Evolutionary conservation across 2,888 invertebrate species (phyloP), one percentile per base, ranked within the genome.

Genomic region (Drosophila macrothrix): DNA sequence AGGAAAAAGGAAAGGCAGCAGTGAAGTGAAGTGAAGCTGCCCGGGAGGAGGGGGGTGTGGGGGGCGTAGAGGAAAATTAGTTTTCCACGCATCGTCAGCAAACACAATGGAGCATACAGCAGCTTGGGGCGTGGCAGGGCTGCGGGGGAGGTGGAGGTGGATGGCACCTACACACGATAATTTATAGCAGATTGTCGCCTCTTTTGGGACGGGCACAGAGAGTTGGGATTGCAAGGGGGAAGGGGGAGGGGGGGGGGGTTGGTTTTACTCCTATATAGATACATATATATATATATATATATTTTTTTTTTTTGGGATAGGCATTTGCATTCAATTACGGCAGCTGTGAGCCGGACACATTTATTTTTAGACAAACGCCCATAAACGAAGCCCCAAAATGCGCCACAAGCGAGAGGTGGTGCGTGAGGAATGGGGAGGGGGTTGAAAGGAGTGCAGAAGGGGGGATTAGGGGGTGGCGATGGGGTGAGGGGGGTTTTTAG

Each of bases 41-140:
- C 9, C 46, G 2, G 7, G 2, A 66, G 55, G 67, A 14, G 50
- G 4, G 16, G 29, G 16, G 19, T 14, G 31, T 46, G 60, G 29
- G 29, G 25, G 50, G 39, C 28, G 73, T 56, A 29, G 22, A 37
- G 53, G 86, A 88, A 92, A 92, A 92, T 92, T 92, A 92, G 92
- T 92, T 92, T 92, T 92, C 92, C 92, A 91, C 88, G 92, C 92
- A 91, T 92, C 92, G 91, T 78, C 88, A 88, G 81, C 84, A 86
- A 80, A 89, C 77, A 92, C 92, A 92, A 92, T 92, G 91, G 91
- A 90, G 92, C 92, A 88, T 80, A 75, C 78, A 60, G 43, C 14
- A 29, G 56, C 16, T 28, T 28, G 41, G 46, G 14, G 12, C 19
- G 50, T 28, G 41, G 10, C 46, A 46, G 37, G 37, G 12, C 0